Base-by-base conservation (phyloP, 2,797 vertebrate species). In the Esox lucius region DNA sequence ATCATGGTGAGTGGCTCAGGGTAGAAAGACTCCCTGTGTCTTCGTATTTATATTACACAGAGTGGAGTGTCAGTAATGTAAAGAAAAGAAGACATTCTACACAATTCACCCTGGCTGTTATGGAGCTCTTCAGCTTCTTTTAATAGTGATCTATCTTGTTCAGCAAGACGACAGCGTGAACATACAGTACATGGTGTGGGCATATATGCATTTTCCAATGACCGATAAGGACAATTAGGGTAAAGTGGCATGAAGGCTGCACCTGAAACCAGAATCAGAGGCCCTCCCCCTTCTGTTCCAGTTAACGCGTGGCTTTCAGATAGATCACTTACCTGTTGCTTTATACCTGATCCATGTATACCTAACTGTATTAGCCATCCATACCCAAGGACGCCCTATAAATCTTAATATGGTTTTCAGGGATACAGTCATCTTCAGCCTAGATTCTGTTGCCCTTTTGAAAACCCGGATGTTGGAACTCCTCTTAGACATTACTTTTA, bases 251-350 rank as follows among this genome's bases (percentile, higher is more conserved):
- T 69, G 72, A 80, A 79, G 71, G 73, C 51, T 51, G 24, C 83
- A 76, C 75, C 83, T 91, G 93, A 91, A 93, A 94, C 89, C 82
- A 11, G 88, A 93, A 84, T 87, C 87, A 72, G 49, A 75, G 72
- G 80, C 83, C 83, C 81, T n/a, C 74, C 86, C 73, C 77, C 73
- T 56, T 85, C 7, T 81, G 80, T 79, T 82, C 76, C 84, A 85
- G 86, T 81, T 82, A 72, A 81, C 92, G 93, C 89, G 91, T 92
- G 91, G 72, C 16, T 62, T 79, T 28, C 72, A 82, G 75, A 69
- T 39, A n/a, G 84, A 89, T 90, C 88, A 82, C 82, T 90, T 83
- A 87, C 72, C 84, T 87, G 84, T 81, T 86, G 84, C 82, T 80
- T 82, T 85, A 87, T 88, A 86, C 84, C 82, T 81, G 82, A 70